Base-by-base conservation (phyloP, 2,888 invertebrate species). In the Epistrophella euchroma region DNA sequence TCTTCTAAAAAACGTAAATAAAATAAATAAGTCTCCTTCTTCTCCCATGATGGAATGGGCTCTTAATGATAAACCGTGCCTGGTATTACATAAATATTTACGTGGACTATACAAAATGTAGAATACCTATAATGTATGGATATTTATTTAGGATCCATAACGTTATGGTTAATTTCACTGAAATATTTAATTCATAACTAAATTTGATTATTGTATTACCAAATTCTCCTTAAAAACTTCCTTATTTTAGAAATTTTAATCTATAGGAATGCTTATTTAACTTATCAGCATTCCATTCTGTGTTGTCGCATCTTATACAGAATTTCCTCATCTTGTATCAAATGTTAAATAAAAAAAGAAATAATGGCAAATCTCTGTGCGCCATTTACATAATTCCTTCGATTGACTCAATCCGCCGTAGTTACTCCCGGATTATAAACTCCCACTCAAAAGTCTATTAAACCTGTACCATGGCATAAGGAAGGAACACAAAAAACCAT, bases 351-450 rank as follows among this genome's bases (percentile, higher is more conserved):
- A 52, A 45, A 62, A 19, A 45, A 45, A 19, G 4, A 19, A 37
- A 55, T n/a, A 25, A 43, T 9, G 52, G 35, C 50, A 76, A 77
- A 40, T 64, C 47, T 58, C 32, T 60, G 9, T 52, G 64, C 50
- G 66, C 75, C 64, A 85, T 85, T 85, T 85, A 75, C 80, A 85
- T 76, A 85, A 86, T 86, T 77, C 73, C 70, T 72, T 50, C 81
- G 50, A 81, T 73, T 77, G 81, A 77, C 47, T 77, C 77, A 73
- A 86, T 81, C 81, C 73, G 25, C 55, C 47, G 40, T 60, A 58
- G 76, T 56, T 82, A 76, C 70, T 64, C 71, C 58, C 50, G 76
- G 81, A 82, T 82, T 82, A 78, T 45, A 66, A 55, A 83, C 73
- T 74, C 77, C 82, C 77, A 82, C 81, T 47, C 19, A 62, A 55